Evolutionary conservation across 1,140 invertebrate genomes (phyloP), one percentile per base, ranked within the genome.

Genomic region (Catajapyx aquilonaris): DNA sequence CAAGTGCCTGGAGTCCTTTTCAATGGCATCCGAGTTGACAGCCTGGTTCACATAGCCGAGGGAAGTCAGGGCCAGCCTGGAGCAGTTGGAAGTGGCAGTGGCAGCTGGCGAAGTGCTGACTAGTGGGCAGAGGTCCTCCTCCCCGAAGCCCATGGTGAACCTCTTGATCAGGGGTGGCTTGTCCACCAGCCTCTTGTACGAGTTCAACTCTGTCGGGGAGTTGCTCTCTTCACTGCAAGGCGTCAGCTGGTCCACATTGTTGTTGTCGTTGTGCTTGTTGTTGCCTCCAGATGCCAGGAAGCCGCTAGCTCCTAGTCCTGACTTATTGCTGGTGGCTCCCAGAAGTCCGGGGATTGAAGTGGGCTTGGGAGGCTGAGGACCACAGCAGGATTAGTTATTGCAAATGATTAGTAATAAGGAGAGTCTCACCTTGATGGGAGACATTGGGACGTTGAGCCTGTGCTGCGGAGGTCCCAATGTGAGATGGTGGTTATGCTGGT

Each of bases 201-300:
- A 79, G 60, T 83, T 83, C 44, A 84, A 64, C 59, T 84, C 80
- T 31, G 80, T 81, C n/a, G 80, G 80, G 18, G 80, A 85, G 57
- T 79, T 80, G 51, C 76, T 80, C 55, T 83, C 80, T 52, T 83
- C 78, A 43, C 78, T 81, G 52, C 74, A 77, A 32, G 76, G 77
- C 15, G 76, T 76, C 47, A 70, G 75, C 44, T 65, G 17, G 16
- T 28, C n/a, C n/a, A 18, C 15, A 11, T 16, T 19, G 23, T 20
- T 20, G 4, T 39, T 28, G 11, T 39, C 22, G 11, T 33, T 20
- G 3, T 19, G 30, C 11, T 34, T 18, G 4, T n/a, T 28, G 36
- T n/a, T n/a, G 36, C 36, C 11, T 36, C 25, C 35, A 34, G 35
- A 28, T 4, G 20, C n/a, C 17, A 10, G 20, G n/a, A 10, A 10